Percentiles rank a stretch among this genome's conserved stretches.
phyloP scores from a whole-genome alignment of 1,140 invertebrate species.

The roundworm (Caenorhabditis elegans) region DNA sequence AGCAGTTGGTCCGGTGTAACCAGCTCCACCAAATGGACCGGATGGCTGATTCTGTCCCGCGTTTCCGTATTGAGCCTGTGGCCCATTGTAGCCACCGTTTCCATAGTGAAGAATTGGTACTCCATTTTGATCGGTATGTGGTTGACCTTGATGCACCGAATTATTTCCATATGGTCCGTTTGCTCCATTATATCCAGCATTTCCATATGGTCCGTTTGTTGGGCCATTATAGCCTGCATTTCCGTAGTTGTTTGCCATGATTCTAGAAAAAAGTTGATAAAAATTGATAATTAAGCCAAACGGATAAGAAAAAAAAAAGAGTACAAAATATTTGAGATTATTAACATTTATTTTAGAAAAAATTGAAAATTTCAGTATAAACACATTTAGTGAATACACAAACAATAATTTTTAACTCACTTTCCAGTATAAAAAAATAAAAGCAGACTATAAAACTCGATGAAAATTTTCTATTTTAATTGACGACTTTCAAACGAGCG shows the following conservation, averaged over 20 bases:
- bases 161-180: constrained; percentile 10
- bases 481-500: too few relatives aligned
- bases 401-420: too few relatives aligned
- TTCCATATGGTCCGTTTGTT: not conserved
- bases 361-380: too few relatives aligned
- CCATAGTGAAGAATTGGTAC: not conserved
- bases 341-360: too few relatives aligned
- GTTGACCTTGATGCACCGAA: not conserved
- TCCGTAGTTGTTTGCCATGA: not conserved
- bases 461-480: too few relatives aligned
- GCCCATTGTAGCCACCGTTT: not conserved
- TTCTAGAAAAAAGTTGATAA: not conserved
- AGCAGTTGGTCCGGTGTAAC: not conserved
- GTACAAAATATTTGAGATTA: too few relatives aligned
- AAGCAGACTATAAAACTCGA: too few relatives aligned
- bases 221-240: not conserved
- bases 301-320: not conserved
- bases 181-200: not conserved
- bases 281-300: not conserved
- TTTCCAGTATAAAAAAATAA: too few relatives aligned
- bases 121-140: not conserved
- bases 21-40: not conserved
- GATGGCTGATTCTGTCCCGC: not conserved
- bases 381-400: too few relatives aligned
- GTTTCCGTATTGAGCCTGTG: not conserved